Evolutionary conservation across 2,888 invertebrate species (phyloP).

Genomic region (Mythimna loreyi): DNA sequence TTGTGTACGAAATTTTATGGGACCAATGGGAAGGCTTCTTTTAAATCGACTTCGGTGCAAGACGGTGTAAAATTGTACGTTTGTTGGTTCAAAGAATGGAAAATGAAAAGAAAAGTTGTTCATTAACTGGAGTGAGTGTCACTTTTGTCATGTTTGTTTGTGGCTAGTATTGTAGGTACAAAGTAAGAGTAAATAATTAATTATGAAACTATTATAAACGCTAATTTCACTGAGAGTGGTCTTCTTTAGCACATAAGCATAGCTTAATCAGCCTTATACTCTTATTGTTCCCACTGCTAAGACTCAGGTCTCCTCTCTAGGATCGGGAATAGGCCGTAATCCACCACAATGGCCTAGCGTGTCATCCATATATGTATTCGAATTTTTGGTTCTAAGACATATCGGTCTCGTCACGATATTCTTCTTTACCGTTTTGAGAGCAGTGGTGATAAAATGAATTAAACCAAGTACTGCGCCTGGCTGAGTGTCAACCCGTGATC

Average conservation of each 20-base stretch:
- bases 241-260: background rate
- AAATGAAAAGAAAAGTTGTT: slow-evolving; percentile 19
- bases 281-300: no score
- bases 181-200: slow-evolving; percentile 5
- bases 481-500: no score
- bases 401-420: no score
- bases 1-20: slow-evolving; percentile 57
- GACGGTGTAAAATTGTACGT: slow-evolving; percentile 9
- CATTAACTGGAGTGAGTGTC: slow-evolving; percentile 40
- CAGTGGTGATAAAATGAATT: no score
- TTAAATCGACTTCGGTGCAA: slow-evolving; percentile 46
- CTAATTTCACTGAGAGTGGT: slow-evolving; percentile 8
- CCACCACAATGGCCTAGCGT: no score
- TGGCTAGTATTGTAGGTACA: slow-evolving; percentile 2
- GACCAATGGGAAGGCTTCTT: slow-evolving; percentile 33
- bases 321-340: no score
- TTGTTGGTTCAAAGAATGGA: slow-evolving; percentile 20
- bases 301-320: no score
- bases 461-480: no score
- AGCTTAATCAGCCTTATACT: background rate
- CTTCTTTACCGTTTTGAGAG: no score
- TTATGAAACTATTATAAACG: slow-evolving; percentile 13
- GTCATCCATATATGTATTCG: no score
- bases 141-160: slow-evolving; percentile 9
- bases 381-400: no score